These are phyloP conservation scores for Lethenteron reissneri DNA, from an alignment of 2,113 vertebrate species.

Conservation along the genomic window DNA sequence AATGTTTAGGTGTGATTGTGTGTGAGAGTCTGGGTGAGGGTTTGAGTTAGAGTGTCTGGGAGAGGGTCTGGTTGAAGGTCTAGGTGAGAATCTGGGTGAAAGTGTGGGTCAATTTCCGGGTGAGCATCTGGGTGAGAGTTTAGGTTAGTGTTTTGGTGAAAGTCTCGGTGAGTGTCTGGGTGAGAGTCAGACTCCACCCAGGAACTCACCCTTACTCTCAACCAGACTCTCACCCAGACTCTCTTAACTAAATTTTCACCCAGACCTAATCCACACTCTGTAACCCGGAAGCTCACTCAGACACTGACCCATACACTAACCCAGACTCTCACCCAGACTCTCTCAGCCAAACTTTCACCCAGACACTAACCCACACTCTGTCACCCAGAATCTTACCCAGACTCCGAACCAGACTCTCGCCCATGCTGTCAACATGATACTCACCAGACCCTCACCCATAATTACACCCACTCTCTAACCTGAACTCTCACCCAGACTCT, in stretches of 20 bases:
- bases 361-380: no score
- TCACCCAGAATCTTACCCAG: not conserved
- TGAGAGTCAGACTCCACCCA: not conserved
- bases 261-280: no score
- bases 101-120: not conserved
- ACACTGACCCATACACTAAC: no score
- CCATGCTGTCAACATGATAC: no score
- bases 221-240: not conserved
- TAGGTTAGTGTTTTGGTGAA: not conserved
- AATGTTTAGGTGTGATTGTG: not conserved
- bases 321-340: no score
- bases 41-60: not conserved
- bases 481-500: not conserved
- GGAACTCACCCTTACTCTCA: not conserved
- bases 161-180: not conserved
- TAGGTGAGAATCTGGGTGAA: not conserved
- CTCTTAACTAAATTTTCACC: not conserved
- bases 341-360: no score
- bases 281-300: no score
- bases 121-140: not conserved
- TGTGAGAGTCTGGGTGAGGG: not conserved
- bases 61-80: not conserved
- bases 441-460: no score
- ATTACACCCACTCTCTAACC: no score
- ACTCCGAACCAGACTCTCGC: not conserved